These are phyloP conservation scores for Octopus bimaculoides DNA, from an alignment of 1,140 invertebrate species.

Conservation along the genomic window DNA sequence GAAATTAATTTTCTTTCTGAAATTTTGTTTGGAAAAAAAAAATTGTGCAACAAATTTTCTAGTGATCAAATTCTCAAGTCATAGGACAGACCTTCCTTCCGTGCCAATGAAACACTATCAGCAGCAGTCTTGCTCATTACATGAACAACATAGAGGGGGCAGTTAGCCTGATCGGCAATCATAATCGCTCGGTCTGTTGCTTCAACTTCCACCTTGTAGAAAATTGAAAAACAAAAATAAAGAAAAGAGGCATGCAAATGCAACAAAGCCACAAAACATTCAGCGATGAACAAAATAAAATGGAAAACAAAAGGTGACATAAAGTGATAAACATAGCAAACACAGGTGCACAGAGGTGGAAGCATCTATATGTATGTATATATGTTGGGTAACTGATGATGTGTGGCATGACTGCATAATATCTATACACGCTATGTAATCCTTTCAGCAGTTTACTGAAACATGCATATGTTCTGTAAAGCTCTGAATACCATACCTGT, in stretches of 20 bases:
- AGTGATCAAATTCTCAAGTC: background rate
- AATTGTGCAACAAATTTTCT: background rate
- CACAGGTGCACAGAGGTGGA: too few species aligned
- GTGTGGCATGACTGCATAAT: too few species aligned
- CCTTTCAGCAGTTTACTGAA: too few species aligned
- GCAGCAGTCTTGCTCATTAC: slow-evolving; percentile 94
- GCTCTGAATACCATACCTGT: too few species aligned
- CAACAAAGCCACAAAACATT: slow-evolving; percentile 18
- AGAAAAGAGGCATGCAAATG: slow-evolving; percentile 9
- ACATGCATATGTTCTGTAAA: too few species aligned
- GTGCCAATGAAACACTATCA: slow-evolving; percentile 70
- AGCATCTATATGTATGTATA: too few species aligned
- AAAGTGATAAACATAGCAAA: too few species aligned
- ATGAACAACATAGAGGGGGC: slow-evolving; percentile 93
- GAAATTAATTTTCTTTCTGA: too few species aligned
- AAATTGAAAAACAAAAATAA: slow-evolving; percentile 11
- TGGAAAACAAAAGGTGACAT: background rate
- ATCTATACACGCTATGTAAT: too few species aligned
- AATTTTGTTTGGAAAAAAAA: background rate
- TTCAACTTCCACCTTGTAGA: slow-evolving; percentile 82
- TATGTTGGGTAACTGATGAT: too few species aligned
- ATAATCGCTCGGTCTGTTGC: slow-evolving; percentile 92
- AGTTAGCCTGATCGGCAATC: slow-evolving; percentile 85
- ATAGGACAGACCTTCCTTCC: slow-evolving; percentile 63
- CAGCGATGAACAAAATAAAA: background rate